These are phyloP conservation scores for Idaea dimidiata DNA, from an alignment of 2,888 invertebrate genomes.

Conservation along the genomic window DNA sequence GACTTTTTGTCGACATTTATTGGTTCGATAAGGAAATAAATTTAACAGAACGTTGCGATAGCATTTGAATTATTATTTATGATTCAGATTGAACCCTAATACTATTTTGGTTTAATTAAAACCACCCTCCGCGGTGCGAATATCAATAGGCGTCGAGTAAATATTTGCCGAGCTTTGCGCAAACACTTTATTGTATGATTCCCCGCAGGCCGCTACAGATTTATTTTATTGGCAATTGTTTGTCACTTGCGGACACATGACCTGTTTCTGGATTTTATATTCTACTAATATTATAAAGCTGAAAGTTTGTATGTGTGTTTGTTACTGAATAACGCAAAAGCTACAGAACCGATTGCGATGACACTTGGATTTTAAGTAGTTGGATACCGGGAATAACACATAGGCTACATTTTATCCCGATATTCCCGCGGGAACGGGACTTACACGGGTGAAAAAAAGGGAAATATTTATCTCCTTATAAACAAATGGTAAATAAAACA, in stretches of 20 bases:
- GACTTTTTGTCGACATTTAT: background rate
- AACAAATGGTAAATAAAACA: too few species aligned
- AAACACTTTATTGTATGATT: constrained; percentile 56
- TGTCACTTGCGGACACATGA: constrained; percentile 52
- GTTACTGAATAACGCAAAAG: too few species aligned
- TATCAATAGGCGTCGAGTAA: constrained; percentile 50
- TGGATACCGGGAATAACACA: too few species aligned
- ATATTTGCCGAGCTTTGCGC: constrained; percentile 62
- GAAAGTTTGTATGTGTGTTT: too few species aligned
- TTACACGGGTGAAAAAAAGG: too few species aligned
- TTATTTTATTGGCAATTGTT: constrained; percentile 66
- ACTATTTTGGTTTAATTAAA: constrained; percentile 70
- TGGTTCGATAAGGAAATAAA: constrained; percentile 14
- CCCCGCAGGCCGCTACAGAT: constrained; percentile 44
- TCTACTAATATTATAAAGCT: too few species aligned
- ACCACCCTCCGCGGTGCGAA: constrained; percentile 48
- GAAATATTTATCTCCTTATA: too few species aligned
- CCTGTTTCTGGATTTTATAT: constrained; percentile 16
- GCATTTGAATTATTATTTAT: constrained; percentile 21
- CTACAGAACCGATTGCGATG: too few species aligned
- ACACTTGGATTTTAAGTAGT: too few species aligned
- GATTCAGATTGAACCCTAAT: constrained; percentile 33
- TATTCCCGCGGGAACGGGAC: too few species aligned
- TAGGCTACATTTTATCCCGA: too few species aligned
- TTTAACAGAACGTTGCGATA: constrained; percentile 24